A percentile compares a stretch with the other conserved stretches of the same genome.
phyloP scores from a whole-genome alignment of 2,113 vertebrate genomes.

The Mola mola region DNA sequence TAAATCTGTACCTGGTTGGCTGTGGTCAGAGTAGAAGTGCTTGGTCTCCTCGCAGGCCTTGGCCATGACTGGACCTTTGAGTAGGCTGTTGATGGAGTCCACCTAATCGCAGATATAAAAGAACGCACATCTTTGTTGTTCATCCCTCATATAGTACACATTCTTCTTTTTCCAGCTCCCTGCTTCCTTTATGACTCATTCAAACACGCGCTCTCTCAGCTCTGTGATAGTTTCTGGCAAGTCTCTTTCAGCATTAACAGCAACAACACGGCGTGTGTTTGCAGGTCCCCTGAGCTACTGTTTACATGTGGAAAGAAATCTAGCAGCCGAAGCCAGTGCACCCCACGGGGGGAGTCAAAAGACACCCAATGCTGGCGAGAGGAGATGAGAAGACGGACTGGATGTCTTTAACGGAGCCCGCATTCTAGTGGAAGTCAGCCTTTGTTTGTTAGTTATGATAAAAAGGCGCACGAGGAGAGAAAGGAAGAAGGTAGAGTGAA shows the following conservation, averaged over 20 bases:
- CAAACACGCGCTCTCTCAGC: neutral
- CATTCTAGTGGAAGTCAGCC: conserved; percentile 1
- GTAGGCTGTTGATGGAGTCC: conserved; percentile 91
- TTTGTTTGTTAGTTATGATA: too few relatives aligned
- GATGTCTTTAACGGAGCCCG: conserved; percentile 4
- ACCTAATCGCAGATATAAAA: conserved; percentile 81
- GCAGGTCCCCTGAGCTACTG: conserved; percentile 36
- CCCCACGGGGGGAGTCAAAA: conserved; percentile 41
- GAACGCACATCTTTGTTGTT: neutral
- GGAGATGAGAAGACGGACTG: conserved; percentile 23
- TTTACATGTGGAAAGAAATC: conserved; percentile 55
- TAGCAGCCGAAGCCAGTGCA: conserved; percentile 22
- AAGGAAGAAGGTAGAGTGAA: conserved; percentile 29
- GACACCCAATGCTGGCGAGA: conserved; percentile 23
- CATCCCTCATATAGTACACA: neutral
- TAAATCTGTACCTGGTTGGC: conserved; percentile 86
- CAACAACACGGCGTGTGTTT: conserved; percentile 36
- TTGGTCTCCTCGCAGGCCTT: conserved; percentile 96
- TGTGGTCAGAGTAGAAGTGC: conserved; percentile 95
- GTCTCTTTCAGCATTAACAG: conserved; percentile 25
- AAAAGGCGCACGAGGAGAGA: too few relatives aligned
- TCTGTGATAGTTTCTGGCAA: conserved; percentile 18
- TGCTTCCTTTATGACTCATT: conserved; percentile 18
- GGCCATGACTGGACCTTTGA: conserved; percentile 91
- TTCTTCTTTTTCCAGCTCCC: neutral